phyloP scores from a whole-genome alignment of 1,140 invertebrate species.

The Drosophila bocki region DNA sequence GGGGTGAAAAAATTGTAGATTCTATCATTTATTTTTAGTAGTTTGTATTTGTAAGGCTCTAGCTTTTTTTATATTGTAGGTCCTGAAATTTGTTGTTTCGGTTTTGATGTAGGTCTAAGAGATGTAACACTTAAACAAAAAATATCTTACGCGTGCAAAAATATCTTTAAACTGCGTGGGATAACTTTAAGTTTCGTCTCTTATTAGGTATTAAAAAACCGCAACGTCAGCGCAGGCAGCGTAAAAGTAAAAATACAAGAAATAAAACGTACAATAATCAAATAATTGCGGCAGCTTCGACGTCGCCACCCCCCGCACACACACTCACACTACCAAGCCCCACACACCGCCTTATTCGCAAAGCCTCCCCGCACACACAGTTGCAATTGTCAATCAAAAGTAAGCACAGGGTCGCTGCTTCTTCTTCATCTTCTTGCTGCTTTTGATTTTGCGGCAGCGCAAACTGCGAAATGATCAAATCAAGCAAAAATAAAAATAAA shows the following conservation, averaged over 20 bases:
- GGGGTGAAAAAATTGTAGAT: no score
- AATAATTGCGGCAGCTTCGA: constrained; percentile 62
- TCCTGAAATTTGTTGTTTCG: background rate
- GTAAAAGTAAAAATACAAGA: constrained; percentile 36
- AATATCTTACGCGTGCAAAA: no score
- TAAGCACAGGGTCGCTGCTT: constrained; percentile 68
- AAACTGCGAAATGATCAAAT: constrained; percentile 77
- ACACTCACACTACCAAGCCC: background rate
- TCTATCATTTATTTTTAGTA: background rate
- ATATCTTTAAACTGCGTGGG: background rate
- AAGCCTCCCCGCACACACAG: constrained; percentile 60
- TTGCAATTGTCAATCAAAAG: constrained; percentile 81
- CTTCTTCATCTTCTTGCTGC: constrained; percentile 28
- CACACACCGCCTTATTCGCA: constrained; percentile 43
- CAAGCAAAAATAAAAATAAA: constrained; percentile 62
- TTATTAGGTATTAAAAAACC: constrained; percentile 28
- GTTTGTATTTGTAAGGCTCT: background rate
- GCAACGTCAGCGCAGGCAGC: constrained; percentile 42
- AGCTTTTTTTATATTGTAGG: background rate
- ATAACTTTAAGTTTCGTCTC: background rate
- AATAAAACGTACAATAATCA: constrained; percentile 73
- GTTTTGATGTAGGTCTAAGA: no score
- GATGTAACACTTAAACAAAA: no score
- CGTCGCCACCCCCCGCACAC: constrained; percentile 26
- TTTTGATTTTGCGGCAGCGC: constrained; percentile 24